Evolutionary conservation across 2,888 invertebrate genomes (phyloP), one percentile per base, ranked within the genome.

Genomic region (Drosophila mayaguana): DNA sequence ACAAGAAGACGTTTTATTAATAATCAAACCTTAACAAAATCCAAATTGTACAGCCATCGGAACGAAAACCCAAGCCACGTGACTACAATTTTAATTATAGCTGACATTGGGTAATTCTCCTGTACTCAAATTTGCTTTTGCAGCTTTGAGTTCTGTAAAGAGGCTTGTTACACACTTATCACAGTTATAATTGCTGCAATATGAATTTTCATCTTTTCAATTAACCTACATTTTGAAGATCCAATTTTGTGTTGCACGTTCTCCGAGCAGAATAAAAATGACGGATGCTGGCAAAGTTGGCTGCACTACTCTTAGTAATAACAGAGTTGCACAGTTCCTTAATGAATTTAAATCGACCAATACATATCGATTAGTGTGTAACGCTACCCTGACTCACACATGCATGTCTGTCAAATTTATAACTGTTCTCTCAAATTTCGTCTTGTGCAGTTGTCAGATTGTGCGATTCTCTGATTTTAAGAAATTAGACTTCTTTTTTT

Each of bases 131-230:
- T 51, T 85, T 87, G 46, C 69, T 91, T 18, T 91, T 74, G 88
- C 91, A 90, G 81, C 78, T 67, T 72, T 65, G 87, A 90, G 90
- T 91, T 91, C 90, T 89, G 86, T 77, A 72, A 71, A 75, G 60
- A 67, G 69, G 72, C 67, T 34, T 55, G 5, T 16, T 34, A 20
- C 59, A 62, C 75, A 68, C 69, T 72, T 64, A 68, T 66, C 64
- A 76, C 86, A 91, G 88, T 91, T 91, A 91, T 91, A 91, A 75
- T 80, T 48, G 76, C 78, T 88, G 90, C 89, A 77, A 66, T 71
- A 40, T 42, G 60, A 60, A 34, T 42, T 34, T 4, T 8, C 2
- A 36, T 8, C 2, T 7, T 18, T 63, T 56, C 1, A n/a, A n/a
- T 46, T 45, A n/a, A 75, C 80, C 78, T 72, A 83, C 86, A 88